Base-by-base conservation (phyloP, 2,888 invertebrate genomes). In the Encarsia formosa region DNA sequence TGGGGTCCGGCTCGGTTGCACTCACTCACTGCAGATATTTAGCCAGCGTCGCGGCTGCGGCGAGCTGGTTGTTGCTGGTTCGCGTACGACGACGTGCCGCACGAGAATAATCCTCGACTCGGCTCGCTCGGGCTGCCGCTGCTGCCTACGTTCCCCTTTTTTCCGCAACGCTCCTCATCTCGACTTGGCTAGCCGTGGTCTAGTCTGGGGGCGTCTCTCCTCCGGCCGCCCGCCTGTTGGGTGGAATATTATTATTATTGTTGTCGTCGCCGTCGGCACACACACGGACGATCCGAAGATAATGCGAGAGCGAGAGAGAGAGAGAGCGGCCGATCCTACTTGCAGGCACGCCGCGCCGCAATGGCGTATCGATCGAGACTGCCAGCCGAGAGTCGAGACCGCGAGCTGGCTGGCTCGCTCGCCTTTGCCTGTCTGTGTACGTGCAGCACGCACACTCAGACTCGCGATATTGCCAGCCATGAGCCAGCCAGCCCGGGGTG, bases 351-450 rank as follows among this genome's bases (percentile, higher is more conserved):
- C 62, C 61, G 66, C 65, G 63, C 63, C 65, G 65, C 64, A 69
- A 67, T 67, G 69, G 68, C 68, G 68, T 70, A 71, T 71, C 67
- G 71, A 71, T 70, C 70, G 69, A 41, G 19, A 2, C 37, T 13
- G 16, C 5, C 16, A 6, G 31, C n/a, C n/a, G n/a, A n/a, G n/a
- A n/a, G n/a, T n/a, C 26, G 6, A 6, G 26, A 6, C 11, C 26
- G 6, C 26, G 26, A 26, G 26, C 26, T 26, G 6, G 26, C 26
- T 26, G 6, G 26, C 26, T 26, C 26, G 26, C 26, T 6, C 11
- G 26, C 16, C 15, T n/a, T 15, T 15, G 16, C 34, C 34, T n/a
- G n/a, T n/a, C n/a, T n/a, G n/a, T n/a, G n/a, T n/a, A n/a, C n/a
- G n/a, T n/a, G n/a, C 34, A 8, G 34, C 34, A 16, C 34, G 5